Percentiles rank a stretch among this genome's conserved stretches.
phyloP scores from a whole-genome alignment of 1,140 invertebrate species.

The Chelonus insularis region DNA sequence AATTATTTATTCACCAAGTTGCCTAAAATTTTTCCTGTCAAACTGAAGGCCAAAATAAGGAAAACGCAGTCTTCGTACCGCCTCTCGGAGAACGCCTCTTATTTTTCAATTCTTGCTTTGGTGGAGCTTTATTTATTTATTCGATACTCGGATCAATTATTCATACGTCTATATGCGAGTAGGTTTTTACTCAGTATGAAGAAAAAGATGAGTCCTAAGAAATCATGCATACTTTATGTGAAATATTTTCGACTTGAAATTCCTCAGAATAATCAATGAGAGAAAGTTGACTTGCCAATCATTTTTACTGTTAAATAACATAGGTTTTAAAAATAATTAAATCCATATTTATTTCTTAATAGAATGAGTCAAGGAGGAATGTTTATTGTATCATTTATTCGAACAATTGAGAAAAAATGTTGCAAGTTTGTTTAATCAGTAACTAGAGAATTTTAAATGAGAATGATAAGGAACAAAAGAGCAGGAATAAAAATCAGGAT shows the following conservation, averaged over 20 bases:
- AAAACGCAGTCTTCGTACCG: conserved; percentile 1
- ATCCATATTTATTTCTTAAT: no score
- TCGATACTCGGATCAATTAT: conserved; percentile 5
- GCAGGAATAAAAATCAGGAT: conserved; percentile 2
- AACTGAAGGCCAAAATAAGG: conserved; percentile 9
- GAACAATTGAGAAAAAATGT: not conserved
- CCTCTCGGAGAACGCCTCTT: not conserved
- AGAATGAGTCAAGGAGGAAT: no score
- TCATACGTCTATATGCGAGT: not conserved
- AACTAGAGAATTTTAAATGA: conserved; percentile 1
- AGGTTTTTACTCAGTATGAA: not conserved
- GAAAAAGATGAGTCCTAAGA: no score
- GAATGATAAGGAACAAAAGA: no score
- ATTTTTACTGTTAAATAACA: no score
- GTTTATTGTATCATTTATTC: no score
- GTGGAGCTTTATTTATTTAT: not conserved
- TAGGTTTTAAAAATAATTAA: no score
- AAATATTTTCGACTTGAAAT: no score
- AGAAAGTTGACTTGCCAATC: no score
- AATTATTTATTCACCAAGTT: conserved; percentile 35
- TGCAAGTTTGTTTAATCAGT: not conserved
- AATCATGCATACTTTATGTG: no score
- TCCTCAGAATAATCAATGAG: no score
- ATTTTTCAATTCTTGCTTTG: conserved; percentile 7
- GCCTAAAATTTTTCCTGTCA: conserved; percentile 19